Base-by-base conservation (phyloP, 2,113 vertebrate genomes). In the Eretmochelys imbricata region DNA sequence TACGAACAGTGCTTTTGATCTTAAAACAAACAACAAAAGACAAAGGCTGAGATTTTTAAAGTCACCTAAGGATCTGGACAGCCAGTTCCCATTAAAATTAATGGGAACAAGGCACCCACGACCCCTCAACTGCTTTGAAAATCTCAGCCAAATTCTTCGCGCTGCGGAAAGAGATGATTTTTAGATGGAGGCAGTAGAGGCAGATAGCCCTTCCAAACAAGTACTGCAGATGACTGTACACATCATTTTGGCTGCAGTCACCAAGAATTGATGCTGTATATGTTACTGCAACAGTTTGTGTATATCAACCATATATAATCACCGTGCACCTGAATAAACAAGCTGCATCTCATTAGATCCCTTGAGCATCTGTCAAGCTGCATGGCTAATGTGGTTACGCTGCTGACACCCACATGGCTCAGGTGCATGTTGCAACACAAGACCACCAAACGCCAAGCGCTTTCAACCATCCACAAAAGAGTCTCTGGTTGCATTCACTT, bases 331-430 rank as follows among this genome's bases (percentile, higher is more conserved):
- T 51, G n/a, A 92, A 76, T 48, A 88, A 87, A 87, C 35, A 95
- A 53, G 31, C 9, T 55, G 42, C 2, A 0, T 55, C 54, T 69
- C 79, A 38, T 78, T 51, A 82, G 49, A 53, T 50, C 5, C 35
- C 55, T 88, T 46, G 22, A 46, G 29, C 0, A 1, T 19, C 4
- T 51, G 6, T 0, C 0, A 25, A 88, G 38, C 11, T 78, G 17
- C 0, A 0, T 35, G 51, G 48, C 46, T 80, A 5, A 83, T 62
- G 69, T 82, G 85, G 59, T 81, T 91, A 7, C 17, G 27, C 79
- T 88, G 31, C 8, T 20, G 29, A 75, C 78, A 94, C 4, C n/a
- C 54, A n/a, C 25, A 42, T 27, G 88, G 29, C 12, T 72, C 95
- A 95, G 80, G 8, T 42, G 57, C 24, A 49, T 2, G n/a, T 87